Evolutionary conservation across 2,888 invertebrate species (phyloP).

Genomic region (Leptinotarsa peninsularis): DNA sequence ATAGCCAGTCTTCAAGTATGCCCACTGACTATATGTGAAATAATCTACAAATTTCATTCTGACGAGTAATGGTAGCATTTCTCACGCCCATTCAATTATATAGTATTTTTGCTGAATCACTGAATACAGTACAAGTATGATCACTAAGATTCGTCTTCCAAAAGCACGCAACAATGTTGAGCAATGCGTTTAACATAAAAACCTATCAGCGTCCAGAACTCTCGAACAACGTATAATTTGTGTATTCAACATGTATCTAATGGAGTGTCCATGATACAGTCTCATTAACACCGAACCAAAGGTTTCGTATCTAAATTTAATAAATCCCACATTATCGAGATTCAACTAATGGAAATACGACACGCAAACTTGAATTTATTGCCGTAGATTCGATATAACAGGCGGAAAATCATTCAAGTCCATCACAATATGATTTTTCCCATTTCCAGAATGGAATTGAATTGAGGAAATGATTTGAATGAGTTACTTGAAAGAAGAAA

Average conservation of each 20-base stretch:
- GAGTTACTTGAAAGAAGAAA: background rate
- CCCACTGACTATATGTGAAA: too few species aligned
- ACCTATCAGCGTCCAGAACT: background rate
- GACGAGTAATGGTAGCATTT: too few species aligned
- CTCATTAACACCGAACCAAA: slow-evolving; percentile 16
- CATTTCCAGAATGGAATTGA: background rate
- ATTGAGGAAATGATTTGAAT: slow-evolving; percentile 10
- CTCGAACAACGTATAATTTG: background rate
- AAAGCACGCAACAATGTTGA: background rate
- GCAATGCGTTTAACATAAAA: slow-evolving; percentile 3
- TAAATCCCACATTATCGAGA: slow-evolving; percentile 18
- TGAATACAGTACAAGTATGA: background rate
- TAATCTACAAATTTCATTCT: too few species aligned
- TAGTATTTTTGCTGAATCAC: too few species aligned
- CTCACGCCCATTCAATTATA: too few species aligned
- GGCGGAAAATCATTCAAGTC: slow-evolving; percentile 13
- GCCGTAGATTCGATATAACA: slow-evolving; percentile 7
- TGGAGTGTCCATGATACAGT: slow-evolving; percentile 8
- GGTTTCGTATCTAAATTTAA: slow-evolving; percentile 15
- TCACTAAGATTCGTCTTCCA: background rate
- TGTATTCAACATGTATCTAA: slow-evolving; percentile 18
- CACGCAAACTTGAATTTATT: slow-evolving; percentile 18
- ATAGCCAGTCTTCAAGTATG: too few species aligned
- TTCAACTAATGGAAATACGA: slow-evolving; percentile 6
- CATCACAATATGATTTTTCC: background rate